Evolutionary conservation across 2,797 vertebrate genomes (phyloP), one percentile per base, ranked within the genome.

Genomic region (Chelmon rostratus): DNA sequence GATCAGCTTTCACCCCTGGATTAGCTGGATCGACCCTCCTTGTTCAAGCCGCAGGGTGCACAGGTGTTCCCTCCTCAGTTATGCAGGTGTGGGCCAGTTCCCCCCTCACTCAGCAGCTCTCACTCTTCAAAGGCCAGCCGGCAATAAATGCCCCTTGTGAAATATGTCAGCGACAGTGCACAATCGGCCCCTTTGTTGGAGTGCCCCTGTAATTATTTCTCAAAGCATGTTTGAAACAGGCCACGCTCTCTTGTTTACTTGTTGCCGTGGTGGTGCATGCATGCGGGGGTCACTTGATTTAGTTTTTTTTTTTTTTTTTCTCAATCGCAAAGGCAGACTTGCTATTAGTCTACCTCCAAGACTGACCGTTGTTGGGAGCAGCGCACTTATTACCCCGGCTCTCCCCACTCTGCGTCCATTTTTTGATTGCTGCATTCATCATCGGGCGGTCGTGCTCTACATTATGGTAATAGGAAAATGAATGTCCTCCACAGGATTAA

Each of bases 351-450:
- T 88, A 69, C 82, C 84, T 82, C 54, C 61, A 81, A 81, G 70
- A 82, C 78, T 93, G 92, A 92, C 92, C 93, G 85, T 77, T 80
- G 88, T 89, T 88, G 78, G 89, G 89, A 90, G 87, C 89, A 78
- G 87, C 78, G 88, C 92, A 91, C 89, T 91, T 94, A 93, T 93
- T 93, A 92, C 86, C 86, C 84, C 52, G 77, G 77, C 91, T 90
- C 92, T 89, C 83, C 90, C 88, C 91, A 90, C 90, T 94, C 92
- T 91, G 91, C 88, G 85, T 93, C 91, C 91, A 84, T 92, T 92
- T 91, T 93, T 92, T 94, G 94, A 95, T 96, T 96, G 92, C 93
- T 83, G 93, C 94, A 94, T 95, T 95, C 81, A 95, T 95, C 94
- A 95, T 91, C 74, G 80, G 81, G 78, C 76, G 83, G 90, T 83